Evolutionary conservation across 2,797 vertebrate genomes (phyloP).

Genomic region (Cossypha caffra): DNA sequence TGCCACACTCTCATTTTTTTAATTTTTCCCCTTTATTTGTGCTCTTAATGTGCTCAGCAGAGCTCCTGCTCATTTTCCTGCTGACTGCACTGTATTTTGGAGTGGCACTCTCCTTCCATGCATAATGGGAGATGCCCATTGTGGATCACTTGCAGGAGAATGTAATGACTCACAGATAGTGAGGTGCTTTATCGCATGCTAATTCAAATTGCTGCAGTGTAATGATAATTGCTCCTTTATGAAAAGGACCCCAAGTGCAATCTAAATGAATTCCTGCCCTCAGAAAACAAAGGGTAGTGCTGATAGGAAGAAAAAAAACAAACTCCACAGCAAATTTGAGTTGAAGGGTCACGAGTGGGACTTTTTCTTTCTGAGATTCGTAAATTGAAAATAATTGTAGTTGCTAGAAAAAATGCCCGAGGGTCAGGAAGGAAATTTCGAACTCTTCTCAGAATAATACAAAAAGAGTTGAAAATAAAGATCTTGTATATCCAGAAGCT

Average conservation of each 20-base stretch:
- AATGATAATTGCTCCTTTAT: slow-evolving; percentile 39
- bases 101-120: neutral
- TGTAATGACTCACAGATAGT: slow-evolving; percentile 19
- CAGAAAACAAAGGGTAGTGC: slow-evolving; percentile 2
- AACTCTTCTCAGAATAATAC: neutral
- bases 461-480: neutral
- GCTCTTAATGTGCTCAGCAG: neutral
- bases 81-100: slow-evolving; percentile 28
- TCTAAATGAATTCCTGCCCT: neutral
- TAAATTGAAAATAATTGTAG: neutral
- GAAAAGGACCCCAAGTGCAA: slow-evolving; percentile 3
- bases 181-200: slow-evolving; percentile 2
- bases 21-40: slow-evolving; percentile 16
- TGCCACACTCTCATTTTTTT: neutral
- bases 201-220: slow-evolving; percentile 26
- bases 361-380: neutral
- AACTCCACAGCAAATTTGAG: neutral
- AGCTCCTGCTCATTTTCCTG: slow-evolving; percentile 5
- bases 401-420: neutral
- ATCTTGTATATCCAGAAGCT: neutral
- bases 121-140: neutral
- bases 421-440: neutral
- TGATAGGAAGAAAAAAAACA: neutral
- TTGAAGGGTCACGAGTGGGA: neutral
- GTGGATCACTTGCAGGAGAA: neutral